Base-by-base conservation (phyloP, 37 sponge, comb jelly and placozoan genomes). In the Amphimedon queenslandica region DNA sequence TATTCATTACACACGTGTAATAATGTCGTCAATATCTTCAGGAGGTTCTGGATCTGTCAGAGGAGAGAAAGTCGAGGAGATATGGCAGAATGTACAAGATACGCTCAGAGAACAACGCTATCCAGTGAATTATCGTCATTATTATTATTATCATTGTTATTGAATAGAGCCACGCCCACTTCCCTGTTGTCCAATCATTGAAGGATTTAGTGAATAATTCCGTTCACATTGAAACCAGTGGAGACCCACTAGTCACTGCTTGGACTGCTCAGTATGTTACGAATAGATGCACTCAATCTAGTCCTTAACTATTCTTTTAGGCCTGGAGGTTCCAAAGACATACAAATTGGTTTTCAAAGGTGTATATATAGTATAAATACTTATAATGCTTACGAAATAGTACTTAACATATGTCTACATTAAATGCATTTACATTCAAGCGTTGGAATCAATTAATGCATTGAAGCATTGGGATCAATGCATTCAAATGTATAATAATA, bases 201-300 rank as follows among this genome's bases (percentile, higher is more conserved):
- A 60, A n/a, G 21, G 61, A 60, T n/a, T 75, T 85, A 2, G 55
- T 85, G 39, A 51, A 57, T 16, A 85, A 74, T 29, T 73, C 80
- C 18, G 80, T 85, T 34, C 64, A 72, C 33, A 85, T 78, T 69
- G 85, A 85, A 57, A 43, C 85, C 11, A 55, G 80, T 23, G 79
- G 65, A 37, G 63, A 73, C 43, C 72, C 74, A 32, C 72, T 57
- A 42, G 43, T 85, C 58, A 69, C 85, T 25, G 80, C 85, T n/a
- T 64, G 77, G 30, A 66, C 66, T 38, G 72, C 79, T 28, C 43
- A 65, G 85, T 85, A 58, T 56, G 83, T 39, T n/a, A n/a, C n/a
- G n/a, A n/a, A n/a, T 67, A n/a, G n/a, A n/a, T n/a, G n/a, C n/a
- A n/a, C n/a, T n/a, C n/a, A n/a, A n/a, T n/a, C n/a, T n/a, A n/a